Conservation (phyloP, 1,140 invertebrate genomes). For the Gonioctena quinquepunctata region DNA sequence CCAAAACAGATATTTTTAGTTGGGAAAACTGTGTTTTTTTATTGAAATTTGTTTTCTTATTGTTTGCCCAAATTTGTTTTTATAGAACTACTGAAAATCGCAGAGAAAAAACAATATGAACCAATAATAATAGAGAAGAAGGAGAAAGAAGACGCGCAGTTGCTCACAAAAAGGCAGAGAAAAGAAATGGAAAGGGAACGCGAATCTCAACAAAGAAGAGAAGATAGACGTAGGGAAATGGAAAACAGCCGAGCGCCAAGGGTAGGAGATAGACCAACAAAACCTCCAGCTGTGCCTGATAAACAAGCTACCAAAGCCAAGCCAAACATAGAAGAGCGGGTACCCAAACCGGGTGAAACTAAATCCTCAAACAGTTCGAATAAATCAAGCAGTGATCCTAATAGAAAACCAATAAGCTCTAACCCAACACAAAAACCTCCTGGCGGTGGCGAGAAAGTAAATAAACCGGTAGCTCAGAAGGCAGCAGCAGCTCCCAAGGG, state of each 20-base stretch:
- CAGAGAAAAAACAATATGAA: slow-evolving; percentile 81
- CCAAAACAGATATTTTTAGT: no score
- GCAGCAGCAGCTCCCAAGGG: not conserved
- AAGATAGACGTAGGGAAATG: slow-evolving; percentile 54
- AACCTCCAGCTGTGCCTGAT: not conserved
- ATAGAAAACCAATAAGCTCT: not conserved
- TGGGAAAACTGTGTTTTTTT: not conserved
- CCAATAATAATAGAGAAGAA: slow-evolving; percentile 70
- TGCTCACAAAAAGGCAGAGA: slow-evolving; percentile 81
- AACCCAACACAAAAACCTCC: no score
- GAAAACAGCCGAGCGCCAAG: slow-evolving; percentile 35
- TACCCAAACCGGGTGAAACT: not conserved
- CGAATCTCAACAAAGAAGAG: slow-evolving; percentile 60
- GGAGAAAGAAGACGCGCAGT: slow-evolving; percentile 65
- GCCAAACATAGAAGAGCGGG: not conserved
- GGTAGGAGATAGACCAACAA: not conserved
- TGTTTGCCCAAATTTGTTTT: slow-evolving; percentile 14
- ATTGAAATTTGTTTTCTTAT: not conserved
- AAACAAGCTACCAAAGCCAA: not conserved
- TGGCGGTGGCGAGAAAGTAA: no score
- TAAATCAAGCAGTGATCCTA: not conserved
- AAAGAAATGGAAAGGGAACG: slow-evolving; percentile 68
- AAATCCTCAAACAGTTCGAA: not conserved
- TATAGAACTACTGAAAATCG: slow-evolving; percentile 73
- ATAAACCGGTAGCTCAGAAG: not conserved